Evolutionary conservation across 64 coral and sea anemone species (phyloP).

Genomic region (Acropora yongei): DNA sequence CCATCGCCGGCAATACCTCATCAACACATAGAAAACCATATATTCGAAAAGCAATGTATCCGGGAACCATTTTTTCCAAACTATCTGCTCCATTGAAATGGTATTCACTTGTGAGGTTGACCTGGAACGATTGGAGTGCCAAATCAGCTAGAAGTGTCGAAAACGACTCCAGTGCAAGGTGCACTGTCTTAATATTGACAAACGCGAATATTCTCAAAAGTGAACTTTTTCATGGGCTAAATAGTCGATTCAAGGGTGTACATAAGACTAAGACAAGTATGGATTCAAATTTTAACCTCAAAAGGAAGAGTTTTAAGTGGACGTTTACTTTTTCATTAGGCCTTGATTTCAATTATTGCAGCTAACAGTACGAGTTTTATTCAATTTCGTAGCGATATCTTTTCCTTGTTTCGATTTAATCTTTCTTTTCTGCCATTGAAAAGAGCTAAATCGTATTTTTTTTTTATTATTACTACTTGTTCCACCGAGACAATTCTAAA

Average conservation of each 20-base stretch:
- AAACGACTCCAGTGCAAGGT: slow-evolving; percentile 7
- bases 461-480: no score
- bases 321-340: not conserved
- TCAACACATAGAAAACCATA: not conserved
- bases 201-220: not conserved
- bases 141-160: no score
- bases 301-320: not conserved
- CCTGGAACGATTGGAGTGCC: no score
- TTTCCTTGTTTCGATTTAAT: no score
- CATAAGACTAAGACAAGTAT: not conserved
- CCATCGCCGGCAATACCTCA: not conserved
- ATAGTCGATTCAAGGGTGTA: not conserved
- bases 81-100: not conserved
- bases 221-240: not conserved
- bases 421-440: no score
- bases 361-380: not conserved
- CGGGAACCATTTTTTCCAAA: not conserved
- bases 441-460: no score
- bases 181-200: not conserved
- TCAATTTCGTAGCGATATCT: not conserved
- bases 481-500: no score
- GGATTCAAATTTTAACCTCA: not conserved
- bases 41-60: not conserved
- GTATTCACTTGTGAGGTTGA: no score
- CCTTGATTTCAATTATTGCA: not conserved